These are phyloP conservation scores for Griposia aprilina DNA, from an alignment of 2,888 invertebrate species.

Conservation along the genomic window DNA sequence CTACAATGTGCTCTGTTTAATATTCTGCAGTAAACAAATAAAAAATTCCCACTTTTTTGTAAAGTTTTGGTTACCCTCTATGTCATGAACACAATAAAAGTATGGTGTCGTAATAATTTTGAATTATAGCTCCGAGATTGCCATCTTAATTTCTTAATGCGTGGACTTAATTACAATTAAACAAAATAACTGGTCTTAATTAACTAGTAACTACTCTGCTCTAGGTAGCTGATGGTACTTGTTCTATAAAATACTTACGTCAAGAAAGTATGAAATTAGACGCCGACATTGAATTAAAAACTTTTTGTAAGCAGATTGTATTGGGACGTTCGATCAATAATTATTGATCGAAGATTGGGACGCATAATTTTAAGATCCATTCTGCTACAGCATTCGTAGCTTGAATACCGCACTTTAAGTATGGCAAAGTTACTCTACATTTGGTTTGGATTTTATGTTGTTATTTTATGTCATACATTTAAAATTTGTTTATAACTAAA, in stretches of 20 bases:
- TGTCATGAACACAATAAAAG: constrained; percentile 38
- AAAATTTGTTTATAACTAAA: neutral
- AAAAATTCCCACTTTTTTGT: neutral
- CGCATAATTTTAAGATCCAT: constrained; percentile 41
- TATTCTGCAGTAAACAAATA: neutral
- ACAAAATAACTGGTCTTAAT: constrained; percentile 72
- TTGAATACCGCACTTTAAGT: constrained; percentile 15
- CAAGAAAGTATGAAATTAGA: constrained; percentile 27
- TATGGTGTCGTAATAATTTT: constrained; percentile 55
- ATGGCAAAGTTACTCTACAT: constrained; percentile 5
- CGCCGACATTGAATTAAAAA: constrained; percentile 32
- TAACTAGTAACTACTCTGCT: constrained; percentile 68
- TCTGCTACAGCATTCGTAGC: constrained; percentile 34
- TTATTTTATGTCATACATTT: no score
- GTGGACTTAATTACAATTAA: constrained; percentile 71
- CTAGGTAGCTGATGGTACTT: constrained; percentile 33
- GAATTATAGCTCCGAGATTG: constrained; percentile 68
- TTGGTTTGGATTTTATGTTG: neutral
- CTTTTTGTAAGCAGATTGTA: constrained; percentile 27
- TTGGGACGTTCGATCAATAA: no score
- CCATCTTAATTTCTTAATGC: constrained; percentile 73
- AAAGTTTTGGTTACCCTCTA: constrained; percentile 19
- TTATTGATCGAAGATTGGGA: no score
- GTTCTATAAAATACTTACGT: constrained; percentile 37
- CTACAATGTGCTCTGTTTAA: constrained; percentile 9